Evolutionary conservation across 2,113 vertebrate species (phyloP).

Genomic region (Ciconia boyciana): DNA sequence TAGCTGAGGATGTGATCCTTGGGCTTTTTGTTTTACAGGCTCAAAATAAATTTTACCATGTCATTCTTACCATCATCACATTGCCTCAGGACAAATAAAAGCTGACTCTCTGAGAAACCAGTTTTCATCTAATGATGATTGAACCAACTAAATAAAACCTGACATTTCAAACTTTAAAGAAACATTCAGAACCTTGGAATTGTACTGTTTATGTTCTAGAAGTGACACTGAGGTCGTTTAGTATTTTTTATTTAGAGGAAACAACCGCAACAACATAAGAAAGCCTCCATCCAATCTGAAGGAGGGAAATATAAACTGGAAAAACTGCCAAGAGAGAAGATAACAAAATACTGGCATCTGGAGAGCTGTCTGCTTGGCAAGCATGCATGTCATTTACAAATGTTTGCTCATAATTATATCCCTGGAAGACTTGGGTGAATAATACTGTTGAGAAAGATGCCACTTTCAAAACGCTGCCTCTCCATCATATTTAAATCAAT

Average conservation of each 20-base stretch:
- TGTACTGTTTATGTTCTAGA: neutral
- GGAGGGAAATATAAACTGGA: conserved; percentile 12
- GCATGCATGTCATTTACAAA: conserved; percentile 29
- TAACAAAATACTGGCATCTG: conserved; percentile 38
- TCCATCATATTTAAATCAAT: neutral
- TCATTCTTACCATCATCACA: neutral
- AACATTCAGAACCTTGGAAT: neutral
- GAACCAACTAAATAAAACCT: conserved; percentile 8
- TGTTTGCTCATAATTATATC: conserved; percentile 37
- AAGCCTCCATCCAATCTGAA: neutral
- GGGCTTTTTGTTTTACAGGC: conserved; percentile 15
- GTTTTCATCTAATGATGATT: neutral
- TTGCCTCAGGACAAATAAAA: conserved; percentile 5
- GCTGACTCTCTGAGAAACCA: neutral
- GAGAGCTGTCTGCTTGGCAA: conserved; percentile 28
- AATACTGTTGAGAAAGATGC: neutral
- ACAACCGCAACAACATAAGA: neutral
- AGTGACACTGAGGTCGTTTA: neutral
- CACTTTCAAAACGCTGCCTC: neutral
- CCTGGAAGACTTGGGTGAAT: neutral
- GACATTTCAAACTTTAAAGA: conserved; percentile 17
- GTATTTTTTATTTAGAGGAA: neutral
- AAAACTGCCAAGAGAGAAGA: conserved; percentile 28
- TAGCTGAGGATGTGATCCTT: neutral
- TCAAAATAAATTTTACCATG: neutral